Evolutionary conservation across 2,797 vertebrate genomes (phyloP).

Genomic region (Alcedo quadribrachys): DNA sequence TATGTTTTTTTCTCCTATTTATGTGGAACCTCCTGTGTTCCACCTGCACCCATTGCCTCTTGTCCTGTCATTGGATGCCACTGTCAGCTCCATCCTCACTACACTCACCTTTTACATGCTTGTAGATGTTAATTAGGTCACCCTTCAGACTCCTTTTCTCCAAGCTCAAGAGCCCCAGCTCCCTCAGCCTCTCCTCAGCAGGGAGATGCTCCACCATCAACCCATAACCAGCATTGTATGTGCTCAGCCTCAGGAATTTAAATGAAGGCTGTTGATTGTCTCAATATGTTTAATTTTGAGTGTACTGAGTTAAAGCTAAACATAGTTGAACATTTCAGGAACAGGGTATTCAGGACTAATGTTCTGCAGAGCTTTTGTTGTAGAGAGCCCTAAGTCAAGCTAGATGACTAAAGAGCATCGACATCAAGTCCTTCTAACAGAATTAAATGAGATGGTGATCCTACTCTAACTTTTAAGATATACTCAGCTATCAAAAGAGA

Average conservation of each 20-base stretch:
- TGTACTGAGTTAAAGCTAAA: background rate
- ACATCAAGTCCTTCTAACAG: background rate
- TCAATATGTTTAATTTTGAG: background rate
- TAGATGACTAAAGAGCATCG: background rate
- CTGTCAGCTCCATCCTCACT: too few relatives aligned
- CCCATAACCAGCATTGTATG: background rate
- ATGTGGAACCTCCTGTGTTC: too few relatives aligned
- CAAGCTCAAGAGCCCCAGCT: too few relatives aligned
- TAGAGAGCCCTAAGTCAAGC: background rate
- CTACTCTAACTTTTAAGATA: background rate
- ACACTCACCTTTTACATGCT: too few relatives aligned
- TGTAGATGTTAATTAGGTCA: too few relatives aligned
- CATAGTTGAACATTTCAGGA: background rate
- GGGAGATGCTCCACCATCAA: too few relatives aligned
- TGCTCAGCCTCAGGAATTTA: background rate
- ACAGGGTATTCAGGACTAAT: background rate
- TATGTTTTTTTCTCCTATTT: too few relatives aligned
- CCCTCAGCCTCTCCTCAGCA: too few relatives aligned
- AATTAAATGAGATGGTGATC: background rate
- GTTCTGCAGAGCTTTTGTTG: background rate
- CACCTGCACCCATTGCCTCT: too few relatives aligned
- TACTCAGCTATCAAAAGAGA: background rate
- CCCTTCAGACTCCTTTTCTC: too few relatives aligned
- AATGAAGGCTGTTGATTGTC: background rate
- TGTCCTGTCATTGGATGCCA: too few relatives aligned